Conservation (phyloP, 2,797 vertebrate species). For the Austrolebias charrua region DNA sequence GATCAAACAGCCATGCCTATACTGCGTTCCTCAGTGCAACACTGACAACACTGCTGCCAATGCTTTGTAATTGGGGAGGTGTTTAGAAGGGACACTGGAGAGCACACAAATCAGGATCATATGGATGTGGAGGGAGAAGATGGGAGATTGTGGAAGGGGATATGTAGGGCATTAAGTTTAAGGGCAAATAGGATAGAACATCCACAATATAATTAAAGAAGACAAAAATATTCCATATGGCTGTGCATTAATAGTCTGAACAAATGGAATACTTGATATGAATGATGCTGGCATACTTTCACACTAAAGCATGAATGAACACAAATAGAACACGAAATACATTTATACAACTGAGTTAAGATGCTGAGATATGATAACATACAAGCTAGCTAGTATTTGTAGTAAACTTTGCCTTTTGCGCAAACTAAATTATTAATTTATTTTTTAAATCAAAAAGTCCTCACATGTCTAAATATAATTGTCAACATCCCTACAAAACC, state of each 20-base stretch:
- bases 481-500: too few relatives aligned
- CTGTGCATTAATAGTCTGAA: conserved; percentile 12
- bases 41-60: conserved; percentile 59
- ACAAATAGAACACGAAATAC: conserved; percentile 1
- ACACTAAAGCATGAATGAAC: neutral
- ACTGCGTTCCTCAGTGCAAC: conserved; percentile 45
- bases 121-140: neutral
- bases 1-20: conserved; percentile 67
- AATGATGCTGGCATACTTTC: conserved; percentile 1
- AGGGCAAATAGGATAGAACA: conserved; percentile 5
- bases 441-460: too few relatives aligned
- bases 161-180: conserved; percentile 4
- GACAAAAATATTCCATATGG: neutral
- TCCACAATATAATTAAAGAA: neutral
- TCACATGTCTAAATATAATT: too few relatives aligned
- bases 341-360: neutral
- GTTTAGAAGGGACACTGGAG: conserved; percentile 10
- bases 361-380: too few relatives aligned
- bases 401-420: too few relatives aligned
- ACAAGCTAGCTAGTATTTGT: too few relatives aligned
- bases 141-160: neutral
- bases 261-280: conserved; percentile 14
- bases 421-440: too few relatives aligned
- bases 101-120: conserved; percentile 27
- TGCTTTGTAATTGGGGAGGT: conserved; percentile 61